phyloP scores from a whole-genome alignment of 2,888 invertebrate genomes.

The Pinctada fucata region DNA sequence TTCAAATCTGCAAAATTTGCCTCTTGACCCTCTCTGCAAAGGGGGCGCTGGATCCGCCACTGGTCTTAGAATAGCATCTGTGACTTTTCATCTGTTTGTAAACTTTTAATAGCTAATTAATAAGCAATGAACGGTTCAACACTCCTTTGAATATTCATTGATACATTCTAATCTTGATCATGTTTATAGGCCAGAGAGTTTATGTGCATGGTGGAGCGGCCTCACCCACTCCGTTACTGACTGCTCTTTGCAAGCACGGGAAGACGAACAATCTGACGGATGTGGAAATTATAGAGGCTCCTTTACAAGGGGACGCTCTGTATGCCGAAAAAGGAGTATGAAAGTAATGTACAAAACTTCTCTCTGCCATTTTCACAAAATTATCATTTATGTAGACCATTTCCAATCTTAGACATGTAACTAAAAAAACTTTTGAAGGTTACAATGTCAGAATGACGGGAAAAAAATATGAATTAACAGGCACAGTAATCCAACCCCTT shows the following conservation, averaged over 20 bases:
- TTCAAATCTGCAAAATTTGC: too few relatives aligned
- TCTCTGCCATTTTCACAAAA: background rate
- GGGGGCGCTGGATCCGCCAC: too few relatives aligned
- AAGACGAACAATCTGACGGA: slow-evolving; percentile 84
- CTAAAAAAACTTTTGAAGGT: background rate
- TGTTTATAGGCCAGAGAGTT: slow-evolving; percentile 86
- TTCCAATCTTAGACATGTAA: background rate
- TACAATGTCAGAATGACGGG: too few relatives aligned
- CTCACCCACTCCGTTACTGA: slow-evolving; percentile 89
- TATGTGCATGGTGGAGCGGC: slow-evolving; percentile 94
- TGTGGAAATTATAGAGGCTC: slow-evolving; percentile 93
- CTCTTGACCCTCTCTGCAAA: too few relatives aligned
- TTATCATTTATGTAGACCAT: background rate
- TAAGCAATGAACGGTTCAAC: too few relatives aligned
- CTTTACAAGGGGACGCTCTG: slow-evolving; percentile 86
- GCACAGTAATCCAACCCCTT: too few relatives aligned
- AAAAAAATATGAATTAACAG: too few relatives aligned
- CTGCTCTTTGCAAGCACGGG: slow-evolving; percentile 89
- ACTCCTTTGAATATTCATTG: too few relatives aligned
- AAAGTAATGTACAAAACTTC: background rate
- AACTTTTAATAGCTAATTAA: too few relatives aligned
- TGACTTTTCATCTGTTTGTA: too few relatives aligned
- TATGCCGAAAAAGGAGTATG: slow-evolving; percentile 80
- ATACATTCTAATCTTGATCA: background rate
- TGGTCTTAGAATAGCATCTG: too few relatives aligned